phyloP scores from a whole-genome alignment of 2,888 invertebrate species.

The Leptinotarsa haldemani region DNA sequence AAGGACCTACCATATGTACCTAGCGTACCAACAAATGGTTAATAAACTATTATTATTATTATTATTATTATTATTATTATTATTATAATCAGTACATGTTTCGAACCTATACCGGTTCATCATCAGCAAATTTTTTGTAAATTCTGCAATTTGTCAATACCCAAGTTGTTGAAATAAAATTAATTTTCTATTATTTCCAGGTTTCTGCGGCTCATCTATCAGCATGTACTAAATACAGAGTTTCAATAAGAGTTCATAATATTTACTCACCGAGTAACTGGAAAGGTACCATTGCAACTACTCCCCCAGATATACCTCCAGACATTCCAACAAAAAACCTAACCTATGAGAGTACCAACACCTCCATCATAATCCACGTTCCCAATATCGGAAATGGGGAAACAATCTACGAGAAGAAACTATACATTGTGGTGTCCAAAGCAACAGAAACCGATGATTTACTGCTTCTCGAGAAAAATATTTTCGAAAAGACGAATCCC shows the following conservation, averaged over 20 bases:
- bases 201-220: background rate
- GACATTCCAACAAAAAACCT: background rate
- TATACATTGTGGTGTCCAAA: conserved; percentile 20
- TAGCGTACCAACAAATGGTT: too few species aligned
- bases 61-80: too few species aligned
- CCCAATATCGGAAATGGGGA: background rate
- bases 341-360: background rate
- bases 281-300: background rate
- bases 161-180: too few species aligned
- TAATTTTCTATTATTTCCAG: background rate
- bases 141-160: too few species aligned
- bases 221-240: conserved; percentile 9
- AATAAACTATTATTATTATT: too few species aligned
- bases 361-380: conserved; percentile 2
- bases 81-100: too few species aligned
- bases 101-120: too few species aligned
- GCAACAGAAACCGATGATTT: background rate
- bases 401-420: background rate
- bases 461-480: background rate
- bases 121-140: too few species aligned
- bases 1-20: too few species aligned
- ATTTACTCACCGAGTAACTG: background rate
- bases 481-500: background rate
- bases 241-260: conserved; percentile 2
- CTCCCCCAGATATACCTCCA: conserved; percentile 13